These are phyloP conservation scores for Phaedon cochleariae DNA, from an alignment of 2,888 invertebrate species.

Conservation along the genomic window DNA sequence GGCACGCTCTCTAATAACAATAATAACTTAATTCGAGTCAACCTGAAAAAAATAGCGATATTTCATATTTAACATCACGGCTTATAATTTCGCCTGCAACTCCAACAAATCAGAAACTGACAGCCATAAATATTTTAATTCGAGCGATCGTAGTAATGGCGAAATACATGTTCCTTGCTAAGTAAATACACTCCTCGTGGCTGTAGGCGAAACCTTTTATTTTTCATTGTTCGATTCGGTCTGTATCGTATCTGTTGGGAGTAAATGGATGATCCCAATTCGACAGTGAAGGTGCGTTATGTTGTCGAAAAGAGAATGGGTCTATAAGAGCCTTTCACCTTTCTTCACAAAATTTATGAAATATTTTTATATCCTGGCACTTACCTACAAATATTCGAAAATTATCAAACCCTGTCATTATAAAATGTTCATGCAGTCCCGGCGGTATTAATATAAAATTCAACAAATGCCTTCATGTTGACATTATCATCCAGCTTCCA, in stretches of 20 bases:
- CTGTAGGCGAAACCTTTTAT: conserved; percentile 24
- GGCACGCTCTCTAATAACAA: conserved; percentile 23
- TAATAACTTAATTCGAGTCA: conserved; percentile 30
- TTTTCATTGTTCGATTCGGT: conserved; percentile 9
- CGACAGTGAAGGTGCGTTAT: not conserved
- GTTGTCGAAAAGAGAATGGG: not conserved
- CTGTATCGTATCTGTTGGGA: not conserved
- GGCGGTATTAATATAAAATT: no score
- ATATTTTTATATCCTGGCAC: not conserved
- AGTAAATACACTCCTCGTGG: conserved; percentile 29
- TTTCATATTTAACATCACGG: conserved; percentile 27
- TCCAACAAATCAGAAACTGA: conserved; percentile 37
- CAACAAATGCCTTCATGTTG: no score
- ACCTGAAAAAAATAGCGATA: conserved; percentile 19
- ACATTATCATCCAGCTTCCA: no score
- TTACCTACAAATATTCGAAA: no score
- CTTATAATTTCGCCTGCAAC: conserved; percentile 30
- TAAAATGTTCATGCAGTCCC: no score
- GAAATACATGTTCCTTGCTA: conserved; percentile 18
- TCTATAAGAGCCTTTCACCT: not conserved
- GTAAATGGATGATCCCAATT: not conserved
- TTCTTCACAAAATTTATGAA: not conserved
- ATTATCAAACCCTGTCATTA: no score
- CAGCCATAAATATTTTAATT: conserved; percentile 40
- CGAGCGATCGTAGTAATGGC: conserved; percentile 28